phyloP scores from a whole-genome alignment of 2,888 invertebrate species.

The Melitaea athalia region DNA sequence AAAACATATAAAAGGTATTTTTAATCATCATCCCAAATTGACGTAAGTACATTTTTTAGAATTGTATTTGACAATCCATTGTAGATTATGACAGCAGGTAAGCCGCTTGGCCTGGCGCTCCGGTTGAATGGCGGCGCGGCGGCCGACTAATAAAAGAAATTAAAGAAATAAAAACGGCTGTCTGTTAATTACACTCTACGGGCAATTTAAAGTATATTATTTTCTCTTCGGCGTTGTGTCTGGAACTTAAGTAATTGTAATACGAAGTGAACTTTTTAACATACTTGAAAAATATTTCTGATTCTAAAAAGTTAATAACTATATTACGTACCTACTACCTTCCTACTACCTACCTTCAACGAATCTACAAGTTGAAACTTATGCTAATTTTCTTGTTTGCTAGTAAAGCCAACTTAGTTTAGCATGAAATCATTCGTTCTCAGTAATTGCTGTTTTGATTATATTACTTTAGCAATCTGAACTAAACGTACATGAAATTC shows the following conservation, averaged over 20 bases:
- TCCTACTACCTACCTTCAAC: background rate
- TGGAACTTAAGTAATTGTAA: constrained; percentile 23
- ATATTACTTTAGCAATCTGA: background rate
- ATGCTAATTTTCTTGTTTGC: background rate
- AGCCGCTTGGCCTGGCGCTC: constrained; percentile 41
- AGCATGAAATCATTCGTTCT: background rate
- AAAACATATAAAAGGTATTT: background rate
- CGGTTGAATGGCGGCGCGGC: constrained; percentile 52
- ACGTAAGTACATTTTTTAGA: background rate
- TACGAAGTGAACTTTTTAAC: background rate
- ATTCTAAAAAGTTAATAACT: background rate
- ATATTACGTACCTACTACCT: background rate
- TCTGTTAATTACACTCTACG: constrained; percentile 50
- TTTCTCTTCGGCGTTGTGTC: constrained; percentile 26
- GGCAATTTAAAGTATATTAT: constrained; percentile 34
- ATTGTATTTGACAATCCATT: constrained; percentile 28
- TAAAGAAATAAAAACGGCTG: constrained; percentile 50
- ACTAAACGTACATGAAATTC: constrained; percentile 7
- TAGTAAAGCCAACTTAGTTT: background rate
- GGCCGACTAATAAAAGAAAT: constrained; percentile 47
- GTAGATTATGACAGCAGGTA: constrained; percentile 37
- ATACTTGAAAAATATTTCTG: background rate
- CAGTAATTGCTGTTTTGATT: constrained; percentile 5
- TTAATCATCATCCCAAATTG: background rate
- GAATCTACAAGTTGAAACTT: background rate